Percentiles rank a stretch among this genome's conserved stretches.
Conservation (phyloP, 2,888 invertebrate genomes). For the Schizaphis graminum region DNA sequence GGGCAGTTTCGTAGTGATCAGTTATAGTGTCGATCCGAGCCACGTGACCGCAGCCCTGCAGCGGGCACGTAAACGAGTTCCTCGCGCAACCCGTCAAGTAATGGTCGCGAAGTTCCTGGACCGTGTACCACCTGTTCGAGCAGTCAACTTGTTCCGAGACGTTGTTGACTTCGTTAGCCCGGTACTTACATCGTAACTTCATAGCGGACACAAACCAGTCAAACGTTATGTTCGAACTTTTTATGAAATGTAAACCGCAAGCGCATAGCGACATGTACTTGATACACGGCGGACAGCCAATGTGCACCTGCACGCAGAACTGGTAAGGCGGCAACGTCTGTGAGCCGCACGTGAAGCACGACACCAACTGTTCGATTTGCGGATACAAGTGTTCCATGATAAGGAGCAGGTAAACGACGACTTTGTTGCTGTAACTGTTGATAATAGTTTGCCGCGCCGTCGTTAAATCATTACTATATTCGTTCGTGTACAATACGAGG, state of each 20-base stretch:
- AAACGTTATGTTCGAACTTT: not conserved
- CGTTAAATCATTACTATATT: not conserved
- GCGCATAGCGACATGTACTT: not conserved
- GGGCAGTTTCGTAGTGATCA: constrained; percentile 19
- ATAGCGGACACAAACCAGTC: constrained; percentile 34
- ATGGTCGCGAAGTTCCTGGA: constrained; percentile 30
- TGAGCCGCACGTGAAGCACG: constrained; percentile 2
- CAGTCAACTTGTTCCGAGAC: not conserved
- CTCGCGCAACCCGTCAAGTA: not conserved
- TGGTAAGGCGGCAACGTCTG: constrained; percentile 27
- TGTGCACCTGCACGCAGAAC: constrained; percentile 7
- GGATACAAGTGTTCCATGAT: constrained; percentile 17
- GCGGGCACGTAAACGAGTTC: constrained; percentile 15
- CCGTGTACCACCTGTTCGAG: not conserved
- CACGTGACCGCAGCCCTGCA: not conserved
- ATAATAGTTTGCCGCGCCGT: not conserved
- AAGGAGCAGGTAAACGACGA: not conserved
- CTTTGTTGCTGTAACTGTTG: not conserved
- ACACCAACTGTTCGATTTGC: constrained; percentile 1
- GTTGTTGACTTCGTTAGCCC: not conserved
- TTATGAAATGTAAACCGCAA: not conserved
- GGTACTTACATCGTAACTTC: constrained; percentile 25
- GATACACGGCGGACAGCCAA: not conserved
- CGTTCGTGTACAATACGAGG: not conserved
- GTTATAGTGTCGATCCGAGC: constrained; percentile 20